phyloP scores from a whole-genome alignment of 2,113 vertebrate species.

The Redunca redunca region DNA sequence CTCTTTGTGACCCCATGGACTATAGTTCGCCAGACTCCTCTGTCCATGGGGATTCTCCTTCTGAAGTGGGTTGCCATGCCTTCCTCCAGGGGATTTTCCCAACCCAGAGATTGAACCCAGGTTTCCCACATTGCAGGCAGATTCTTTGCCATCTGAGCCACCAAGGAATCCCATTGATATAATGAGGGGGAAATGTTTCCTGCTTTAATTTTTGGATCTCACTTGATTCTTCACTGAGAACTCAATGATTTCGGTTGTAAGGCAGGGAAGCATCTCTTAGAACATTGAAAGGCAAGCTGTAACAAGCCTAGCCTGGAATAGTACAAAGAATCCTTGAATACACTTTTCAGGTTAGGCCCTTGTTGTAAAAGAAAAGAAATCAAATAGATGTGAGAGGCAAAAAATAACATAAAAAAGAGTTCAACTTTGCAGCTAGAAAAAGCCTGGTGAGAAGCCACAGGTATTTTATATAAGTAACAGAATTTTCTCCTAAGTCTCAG shows the following conservation, averaged over 20 bases:
- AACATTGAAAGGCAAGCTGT: neutral
- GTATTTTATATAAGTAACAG: neutral
- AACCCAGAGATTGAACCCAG: neutral
- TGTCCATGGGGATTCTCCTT: neutral
- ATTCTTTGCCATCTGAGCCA: neutral
- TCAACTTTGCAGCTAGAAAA: neutral
- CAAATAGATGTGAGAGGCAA: neutral
- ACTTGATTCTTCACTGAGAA: neutral
- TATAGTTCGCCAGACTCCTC: too few species aligned
- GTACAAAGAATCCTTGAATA: neutral
- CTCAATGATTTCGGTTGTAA: neutral
- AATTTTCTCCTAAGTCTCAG: neutral
- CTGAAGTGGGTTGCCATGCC: neutral
- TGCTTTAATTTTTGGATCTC: neutral
- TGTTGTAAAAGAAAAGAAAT: neutral
- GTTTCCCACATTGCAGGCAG: neutral
- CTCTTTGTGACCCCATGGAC: neutral
- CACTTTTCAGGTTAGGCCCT: neutral
- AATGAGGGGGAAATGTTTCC: neutral
- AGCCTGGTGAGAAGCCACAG: neutral
- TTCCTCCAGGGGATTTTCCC: neutral
- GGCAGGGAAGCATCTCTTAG: neutral
- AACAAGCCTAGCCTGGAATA: neutral
- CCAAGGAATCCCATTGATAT: neutral
- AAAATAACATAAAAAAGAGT: neutral